phyloP scores from a whole-genome alignment of 2,888 invertebrate species.

The Desoria tigrina region DNA sequence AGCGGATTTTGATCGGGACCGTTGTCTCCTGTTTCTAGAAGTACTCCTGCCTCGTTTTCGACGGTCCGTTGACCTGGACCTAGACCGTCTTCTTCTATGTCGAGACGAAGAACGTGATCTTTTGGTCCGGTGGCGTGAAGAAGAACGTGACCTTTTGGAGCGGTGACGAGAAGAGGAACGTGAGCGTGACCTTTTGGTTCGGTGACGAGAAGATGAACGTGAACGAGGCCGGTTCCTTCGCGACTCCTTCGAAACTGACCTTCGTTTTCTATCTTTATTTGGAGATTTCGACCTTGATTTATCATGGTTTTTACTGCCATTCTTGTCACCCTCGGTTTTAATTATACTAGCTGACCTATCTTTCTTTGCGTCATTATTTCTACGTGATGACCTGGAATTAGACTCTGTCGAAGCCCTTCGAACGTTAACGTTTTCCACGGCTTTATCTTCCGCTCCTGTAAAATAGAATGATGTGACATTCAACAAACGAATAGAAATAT shows the following conservation, averaged over 20 bases:
- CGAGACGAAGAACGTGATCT: neutral
- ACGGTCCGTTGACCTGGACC: neutral
- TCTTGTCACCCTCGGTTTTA: neutral
- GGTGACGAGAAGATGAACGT: neutral
- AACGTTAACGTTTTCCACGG: neutral
- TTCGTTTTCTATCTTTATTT: conserved; percentile 2
- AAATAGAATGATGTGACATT: no score
- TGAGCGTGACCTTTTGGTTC: neutral
- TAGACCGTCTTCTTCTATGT: neutral
- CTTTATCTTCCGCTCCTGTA: no score
- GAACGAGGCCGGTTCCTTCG: neutral
- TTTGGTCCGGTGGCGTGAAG: neutral
- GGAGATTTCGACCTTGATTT: conserved; percentile 5
- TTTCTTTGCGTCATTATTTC: neutral
- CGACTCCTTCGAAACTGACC: neutral
- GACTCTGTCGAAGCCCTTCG: neutral
- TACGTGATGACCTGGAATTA: neutral
- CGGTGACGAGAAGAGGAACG: neutral
- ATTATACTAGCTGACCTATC: neutral
- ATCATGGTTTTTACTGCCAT: neutral
- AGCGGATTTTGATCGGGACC: neutral
- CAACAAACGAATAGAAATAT: no score
- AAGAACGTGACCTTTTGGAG: neutral
- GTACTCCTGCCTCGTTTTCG: no score
- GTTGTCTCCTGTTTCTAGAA: no score